phyloP scores from a whole-genome alignment of 2,113 vertebrate species.

The Neotragus moschatus region DNA sequence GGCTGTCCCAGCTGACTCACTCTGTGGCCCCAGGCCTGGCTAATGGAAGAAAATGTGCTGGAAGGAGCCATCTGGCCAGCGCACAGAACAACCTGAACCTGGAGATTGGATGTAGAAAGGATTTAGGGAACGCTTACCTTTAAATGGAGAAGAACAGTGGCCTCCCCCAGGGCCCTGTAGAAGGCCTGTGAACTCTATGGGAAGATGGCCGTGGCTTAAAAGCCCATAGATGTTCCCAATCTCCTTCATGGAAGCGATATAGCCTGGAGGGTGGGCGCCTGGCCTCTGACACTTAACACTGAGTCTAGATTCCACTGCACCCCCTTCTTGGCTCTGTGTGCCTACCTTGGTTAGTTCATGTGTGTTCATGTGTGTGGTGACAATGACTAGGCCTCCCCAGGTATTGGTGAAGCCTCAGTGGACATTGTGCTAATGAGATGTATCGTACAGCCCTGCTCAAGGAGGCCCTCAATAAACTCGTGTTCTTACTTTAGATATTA shows the following conservation, averaged over 20 bases:
- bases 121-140: background rate
- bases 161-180: background rate
- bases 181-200: background rate
- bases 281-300: background rate
- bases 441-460: background rate
- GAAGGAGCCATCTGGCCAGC: background rate
- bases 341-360: background rate
- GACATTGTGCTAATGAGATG: accelerated
- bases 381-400: background rate
- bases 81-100: background rate
- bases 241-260: background rate
- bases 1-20: background rate
- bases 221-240: background rate
- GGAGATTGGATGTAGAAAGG: background rate
- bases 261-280: background rate
- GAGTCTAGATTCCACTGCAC: background rate
- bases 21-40: background rate
- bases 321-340: no score
- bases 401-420: no score
- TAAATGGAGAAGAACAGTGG: background rate
- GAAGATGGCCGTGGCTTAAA: accelerated
- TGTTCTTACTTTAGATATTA: background rate
- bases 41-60: background rate
- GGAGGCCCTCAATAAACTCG: background rate
- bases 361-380: no score